phyloP scores from a whole-genome alignment of 2,888 invertebrate species.

The Axea sp. region DNA sequence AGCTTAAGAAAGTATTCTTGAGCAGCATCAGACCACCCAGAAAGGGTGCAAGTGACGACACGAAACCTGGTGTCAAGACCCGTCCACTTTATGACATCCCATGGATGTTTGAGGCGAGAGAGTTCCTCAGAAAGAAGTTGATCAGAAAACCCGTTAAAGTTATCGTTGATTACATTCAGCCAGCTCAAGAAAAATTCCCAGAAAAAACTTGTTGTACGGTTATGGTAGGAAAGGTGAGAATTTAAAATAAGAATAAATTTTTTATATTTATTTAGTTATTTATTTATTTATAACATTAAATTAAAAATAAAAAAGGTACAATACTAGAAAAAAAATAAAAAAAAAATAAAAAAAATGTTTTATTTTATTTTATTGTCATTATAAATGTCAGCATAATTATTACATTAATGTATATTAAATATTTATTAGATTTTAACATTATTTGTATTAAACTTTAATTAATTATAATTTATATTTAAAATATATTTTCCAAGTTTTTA shows the following conservation, averaged over 20 bases:
- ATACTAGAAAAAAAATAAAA: too few species aligned
- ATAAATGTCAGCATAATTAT: too few species aligned
- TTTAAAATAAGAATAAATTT: slow-evolving; percentile 57
- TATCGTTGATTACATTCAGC: slow-evolving; percentile 97
- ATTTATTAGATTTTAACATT: too few species aligned
- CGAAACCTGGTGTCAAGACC: slow-evolving; percentile 85
- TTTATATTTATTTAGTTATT: too few species aligned
- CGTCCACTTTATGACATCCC: slow-evolving; percentile 98
- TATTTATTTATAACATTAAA: too few species aligned
- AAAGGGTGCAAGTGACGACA: slow-evolving; percentile 83
- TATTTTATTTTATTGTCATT: too few species aligned
- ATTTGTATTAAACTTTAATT: too few species aligned
- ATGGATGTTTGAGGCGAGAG: slow-evolving; percentile 98
- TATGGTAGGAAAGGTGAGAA: slow-evolving; percentile 87
- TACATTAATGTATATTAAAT: too few species aligned
- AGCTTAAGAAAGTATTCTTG: slow-evolving; percentile 94
- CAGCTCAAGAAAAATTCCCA: slow-evolving; percentile 94
- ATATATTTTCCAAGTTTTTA: too few species aligned
- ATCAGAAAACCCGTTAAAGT: slow-evolving; percentile 97
- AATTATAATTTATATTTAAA: too few species aligned
- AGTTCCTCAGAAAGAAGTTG: slow-evolving; percentile 96
- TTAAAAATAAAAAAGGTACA: too few species aligned
- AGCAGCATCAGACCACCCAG: slow-evolving; percentile 95
- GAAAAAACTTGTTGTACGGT: slow-evolving; percentile 98
- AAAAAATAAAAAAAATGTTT: too few species aligned